phyloP scores from a whole-genome alignment of 2,797 vertebrate species.

The Syngnathus acus region DNA sequence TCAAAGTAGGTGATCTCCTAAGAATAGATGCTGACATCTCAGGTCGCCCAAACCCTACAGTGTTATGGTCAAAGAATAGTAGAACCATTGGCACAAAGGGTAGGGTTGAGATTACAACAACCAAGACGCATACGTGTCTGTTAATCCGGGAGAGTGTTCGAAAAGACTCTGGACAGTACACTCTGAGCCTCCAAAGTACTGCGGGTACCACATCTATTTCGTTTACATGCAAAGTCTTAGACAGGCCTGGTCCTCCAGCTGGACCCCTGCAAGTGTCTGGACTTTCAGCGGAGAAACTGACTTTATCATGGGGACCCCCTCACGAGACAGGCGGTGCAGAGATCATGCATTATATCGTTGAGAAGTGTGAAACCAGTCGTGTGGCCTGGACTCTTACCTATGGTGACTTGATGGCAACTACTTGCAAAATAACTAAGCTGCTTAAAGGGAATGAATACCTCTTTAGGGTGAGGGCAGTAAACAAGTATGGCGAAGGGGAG shows the following conservation, averaged over 20 bases:
- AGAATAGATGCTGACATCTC: constrained; percentile 87
- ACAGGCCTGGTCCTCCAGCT: constrained; percentile 88
- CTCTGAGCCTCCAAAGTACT: constrained; percentile 84
- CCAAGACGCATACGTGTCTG: constrained; percentile 75
- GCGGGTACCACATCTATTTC: constrained; percentile 80
- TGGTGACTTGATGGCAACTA: constrained; percentile 83
- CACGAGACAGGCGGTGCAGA: constrained; percentile 91
- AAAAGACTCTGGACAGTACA: constrained; percentile 91
- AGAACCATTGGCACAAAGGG: constrained; percentile 86
- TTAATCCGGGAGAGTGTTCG: constrained; percentile 86
- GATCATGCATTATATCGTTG: constrained; percentile 87
- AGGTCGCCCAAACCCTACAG: constrained; percentile 84
- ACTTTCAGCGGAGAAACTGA: constrained; percentile 88
- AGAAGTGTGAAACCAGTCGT: constrained; percentile 96
- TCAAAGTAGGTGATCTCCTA: constrained; percentile 90
- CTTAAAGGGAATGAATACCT: constrained; percentile 95
- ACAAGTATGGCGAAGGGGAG: constrained; percentile 92
- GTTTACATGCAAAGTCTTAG: constrained; percentile 89
- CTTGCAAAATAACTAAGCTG: constrained; percentile 91
- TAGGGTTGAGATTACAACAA: constrained; percentile 83
- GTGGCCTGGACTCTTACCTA: constrained; percentile 91
- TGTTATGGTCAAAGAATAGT: constrained; percentile 91
- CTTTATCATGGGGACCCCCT: constrained; percentile 86
- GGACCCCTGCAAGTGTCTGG: constrained; percentile 84
- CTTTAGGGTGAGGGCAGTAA: constrained; percentile 91